Base-by-base conservation (phyloP, 2,797 vertebrate species). In the Knipowitschia caucasica region DNA sequence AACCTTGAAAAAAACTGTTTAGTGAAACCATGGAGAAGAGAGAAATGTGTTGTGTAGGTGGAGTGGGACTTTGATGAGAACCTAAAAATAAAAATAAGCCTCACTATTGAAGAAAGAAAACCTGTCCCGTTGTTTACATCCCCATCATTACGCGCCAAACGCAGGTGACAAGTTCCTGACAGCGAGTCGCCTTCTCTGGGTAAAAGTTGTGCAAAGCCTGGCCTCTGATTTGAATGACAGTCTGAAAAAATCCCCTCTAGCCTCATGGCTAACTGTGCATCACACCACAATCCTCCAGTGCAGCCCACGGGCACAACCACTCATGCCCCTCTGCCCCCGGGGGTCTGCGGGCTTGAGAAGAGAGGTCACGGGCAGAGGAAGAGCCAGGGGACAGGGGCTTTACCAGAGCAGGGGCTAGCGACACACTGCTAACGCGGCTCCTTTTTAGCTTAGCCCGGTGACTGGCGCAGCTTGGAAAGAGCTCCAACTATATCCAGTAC, bases 391-490 rank as follows among this genome's bases (percentile, higher is more conserved):
- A 23, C 38, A 12, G 20, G 27, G 42, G 2, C 52, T 18, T 0
- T 58, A 67, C 31, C 53, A 40, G 8, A 69, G 60, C 66, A 67
- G 33, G 53, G 29, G 58, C 39, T 67, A 73, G 69, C 59, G 62
- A 10, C 49, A 44, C 24, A 24, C 66, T 50, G 77, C 77, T 79
- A 66, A 51, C 20, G 58, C 72, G 79, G 77, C 76, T 29, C 7
- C 2, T 23, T 57, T 21, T 61, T 79, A 83, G 78, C 80, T 73
- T 83, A 78, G 77, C 78, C 44, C 26, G 10, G 65, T 60, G 72
- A 73, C 77, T 80, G 71, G 70, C 69, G 72, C 67, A 77, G 80
- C 74, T 75, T 21, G 43, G 55, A 81, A 76, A 77, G 55, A 63
- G 70, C 60, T 66, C 60, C 78, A 81, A 82, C 75, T 84, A 70